phyloP scores from a whole-genome alignment of 92 coral and sea anemone species.

The Heliopora coerulea region DNA sequence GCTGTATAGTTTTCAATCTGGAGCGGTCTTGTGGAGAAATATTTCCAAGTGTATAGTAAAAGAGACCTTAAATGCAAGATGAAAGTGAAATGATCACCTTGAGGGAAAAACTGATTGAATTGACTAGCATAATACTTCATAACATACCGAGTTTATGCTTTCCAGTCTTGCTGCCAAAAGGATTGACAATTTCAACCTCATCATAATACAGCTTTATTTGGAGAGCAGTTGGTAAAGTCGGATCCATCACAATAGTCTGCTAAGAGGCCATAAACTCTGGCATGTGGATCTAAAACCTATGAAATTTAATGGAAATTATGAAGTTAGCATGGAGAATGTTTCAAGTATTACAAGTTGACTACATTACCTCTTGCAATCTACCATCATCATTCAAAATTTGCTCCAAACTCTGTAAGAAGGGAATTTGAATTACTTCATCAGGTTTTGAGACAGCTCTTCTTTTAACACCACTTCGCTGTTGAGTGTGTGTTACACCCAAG shows the following conservation, averaged over 20 bases:
- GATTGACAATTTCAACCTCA: conserved; percentile 15
- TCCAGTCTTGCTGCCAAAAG: conserved; percentile 12
- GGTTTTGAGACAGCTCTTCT: conserved; percentile 20
- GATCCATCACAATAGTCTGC: conserved; percentile 1
- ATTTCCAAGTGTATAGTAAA: conserved; percentile 57
- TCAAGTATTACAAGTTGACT: too few relatives aligned
- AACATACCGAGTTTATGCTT: conserved; percentile 13
- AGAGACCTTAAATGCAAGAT: conserved; percentile 21
- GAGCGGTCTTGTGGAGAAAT: conserved; percentile 53
- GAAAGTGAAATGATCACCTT: too few relatives aligned
- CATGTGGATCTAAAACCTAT: conserved; percentile 40
- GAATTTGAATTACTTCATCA: conserved; percentile 29
- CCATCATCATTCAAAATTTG: conserved; percentile 40
- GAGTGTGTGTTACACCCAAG: conserved; percentile 26
- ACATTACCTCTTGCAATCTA: conserved; percentile 1
- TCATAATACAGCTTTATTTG: conserved; percentile 4
- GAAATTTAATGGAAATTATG: too few relatives aligned
- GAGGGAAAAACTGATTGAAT: too few relatives aligned
- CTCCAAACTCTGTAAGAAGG: conserved; percentile 13
- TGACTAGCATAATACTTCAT: too few relatives aligned
- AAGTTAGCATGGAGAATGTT: too few relatives aligned
- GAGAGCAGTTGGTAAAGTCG: neutral
- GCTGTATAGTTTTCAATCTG: conserved; percentile 44
- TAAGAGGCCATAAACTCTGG: conserved; percentile 8
- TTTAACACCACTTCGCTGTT: conserved; percentile 15